Evolutionary conservation across 2,113 vertebrate genomes (phyloP).

Genomic region (Himantopus leucocephalus): DNA sequence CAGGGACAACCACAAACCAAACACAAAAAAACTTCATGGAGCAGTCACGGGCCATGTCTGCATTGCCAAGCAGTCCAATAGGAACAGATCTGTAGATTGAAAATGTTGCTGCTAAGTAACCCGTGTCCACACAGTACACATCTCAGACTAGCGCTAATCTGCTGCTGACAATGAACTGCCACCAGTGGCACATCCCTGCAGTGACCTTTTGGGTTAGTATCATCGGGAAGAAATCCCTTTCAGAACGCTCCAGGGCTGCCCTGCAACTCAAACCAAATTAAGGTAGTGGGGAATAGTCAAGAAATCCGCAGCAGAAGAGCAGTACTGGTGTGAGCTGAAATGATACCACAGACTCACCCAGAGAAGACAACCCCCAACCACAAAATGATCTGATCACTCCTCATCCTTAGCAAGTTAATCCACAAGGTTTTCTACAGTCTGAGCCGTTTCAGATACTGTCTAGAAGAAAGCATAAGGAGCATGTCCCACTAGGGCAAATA

Average conservation of each 20-base stretch:
- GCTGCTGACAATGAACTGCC: neutral
- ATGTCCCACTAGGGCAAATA: neutral
- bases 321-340: neutral
- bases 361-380: neutral
- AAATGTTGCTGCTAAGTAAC: neutral
- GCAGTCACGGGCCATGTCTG: accelerated
- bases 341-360: accelerated
- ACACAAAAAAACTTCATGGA: neutral
- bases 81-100: neutral
- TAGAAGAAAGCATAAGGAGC: neutral
- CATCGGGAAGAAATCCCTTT: neutral
- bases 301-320: neutral
- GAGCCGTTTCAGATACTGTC: neutral
- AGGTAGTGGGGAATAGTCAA: neutral
- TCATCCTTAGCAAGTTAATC: neutral
- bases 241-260: neutral
- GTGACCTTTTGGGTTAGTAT: neutral
- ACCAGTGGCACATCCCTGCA: neutral
- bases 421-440: neutral
- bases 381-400: neutral
- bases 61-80: neutral
- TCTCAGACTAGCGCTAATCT: neutral
- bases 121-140: too few species aligned
- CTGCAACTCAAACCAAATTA: accelerated
- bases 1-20: too few species aligned